A percentile compares a stretch with the other conserved stretches of the same genome.
Evolutionary conservation across 1,140 invertebrate genomes (phyloP).

Genomic region (Meloidogyne hapla): DNA sequence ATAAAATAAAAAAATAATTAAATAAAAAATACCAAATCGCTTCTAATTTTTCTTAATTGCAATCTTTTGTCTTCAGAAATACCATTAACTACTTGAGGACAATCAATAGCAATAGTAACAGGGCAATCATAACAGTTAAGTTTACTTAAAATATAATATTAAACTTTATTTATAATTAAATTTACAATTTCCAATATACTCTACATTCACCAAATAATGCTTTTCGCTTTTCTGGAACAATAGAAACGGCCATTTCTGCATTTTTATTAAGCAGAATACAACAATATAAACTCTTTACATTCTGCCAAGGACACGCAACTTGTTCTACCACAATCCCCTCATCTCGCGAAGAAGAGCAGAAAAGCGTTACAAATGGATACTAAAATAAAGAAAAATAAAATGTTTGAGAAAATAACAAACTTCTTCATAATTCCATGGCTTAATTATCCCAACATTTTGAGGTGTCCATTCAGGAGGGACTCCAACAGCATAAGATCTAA

Average conservation of each 20-base stretch:
- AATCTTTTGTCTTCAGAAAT: not conserved
- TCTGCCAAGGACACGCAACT: not conserved
- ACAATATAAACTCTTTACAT: conserved; percentile 6
- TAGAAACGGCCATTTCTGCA: not conserved
- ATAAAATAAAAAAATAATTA: not conserved
- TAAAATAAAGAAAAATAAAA: not conserved
- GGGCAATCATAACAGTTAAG: not conserved
- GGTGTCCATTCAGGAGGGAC: conserved; percentile 16
- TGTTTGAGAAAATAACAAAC: not conserved
- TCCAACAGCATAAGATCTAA: conserved; percentile 7
- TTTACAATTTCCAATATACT: conserved; percentile 1
- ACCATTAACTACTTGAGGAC: not conserved
- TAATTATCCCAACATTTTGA: conserved; percentile 6
- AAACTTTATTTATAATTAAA: not conserved
- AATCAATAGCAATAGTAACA: not conserved
- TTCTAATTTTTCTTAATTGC: not conserved
- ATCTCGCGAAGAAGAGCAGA: not conserved
- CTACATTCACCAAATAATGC: conserved; percentile 1
- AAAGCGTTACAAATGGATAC: not conserved
- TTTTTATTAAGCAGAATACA: not conserved
- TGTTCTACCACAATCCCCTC: not conserved
- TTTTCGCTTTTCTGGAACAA: not conserved
- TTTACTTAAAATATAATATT: not conserved
- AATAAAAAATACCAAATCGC: not conserved
- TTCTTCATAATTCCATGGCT: conserved; percentile 1